These are phyloP conservation scores for Perca flavescens DNA, from an alignment of 2,113 vertebrate species.

Conservation along the genomic window DNA sequence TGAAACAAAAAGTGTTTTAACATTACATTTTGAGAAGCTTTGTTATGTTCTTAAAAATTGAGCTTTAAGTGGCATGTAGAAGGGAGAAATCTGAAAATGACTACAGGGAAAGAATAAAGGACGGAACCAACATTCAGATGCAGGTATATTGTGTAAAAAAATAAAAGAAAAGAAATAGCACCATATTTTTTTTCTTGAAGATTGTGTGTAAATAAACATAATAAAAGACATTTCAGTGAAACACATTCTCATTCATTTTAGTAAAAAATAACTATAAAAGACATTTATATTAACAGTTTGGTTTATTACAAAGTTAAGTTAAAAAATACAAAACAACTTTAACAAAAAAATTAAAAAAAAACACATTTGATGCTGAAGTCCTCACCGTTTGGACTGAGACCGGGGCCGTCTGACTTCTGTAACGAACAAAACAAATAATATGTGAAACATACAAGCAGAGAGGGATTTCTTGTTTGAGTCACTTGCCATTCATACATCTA, in stretches of 20 bases:
- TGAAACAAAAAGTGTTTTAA: neutral
- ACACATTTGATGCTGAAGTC: neutral
- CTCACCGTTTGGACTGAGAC: slow-evolving; percentile 62
- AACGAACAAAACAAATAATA: slow-evolving; percentile 25
- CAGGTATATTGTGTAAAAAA: neutral
- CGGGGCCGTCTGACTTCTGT: slow-evolving; percentile 60
- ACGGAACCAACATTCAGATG: neutral
- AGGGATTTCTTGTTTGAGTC: neutral
- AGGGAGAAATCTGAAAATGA: neutral
- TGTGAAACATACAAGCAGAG: neutral
- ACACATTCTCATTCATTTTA: slow-evolving; percentile 20
- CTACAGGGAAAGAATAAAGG: neutral
- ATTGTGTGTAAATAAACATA: neutral
- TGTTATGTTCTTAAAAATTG: neutral
- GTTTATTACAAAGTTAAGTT: neutral
- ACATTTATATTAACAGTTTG: neutral
- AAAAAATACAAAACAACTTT: slow-evolving; percentile 14
- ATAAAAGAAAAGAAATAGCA: too few relatives aligned
- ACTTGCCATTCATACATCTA: neutral
- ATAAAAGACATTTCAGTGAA: neutral
- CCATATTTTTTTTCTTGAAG: neutral
- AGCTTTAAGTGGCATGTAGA: too few relatives aligned
- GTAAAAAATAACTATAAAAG: neutral
- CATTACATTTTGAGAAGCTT: neutral
- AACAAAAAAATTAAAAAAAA: neutral